These are phyloP conservation scores for Sylvia atricapilla DNA, from an alignment of 2,113 vertebrate genomes.

Conservation along the genomic window DNA sequence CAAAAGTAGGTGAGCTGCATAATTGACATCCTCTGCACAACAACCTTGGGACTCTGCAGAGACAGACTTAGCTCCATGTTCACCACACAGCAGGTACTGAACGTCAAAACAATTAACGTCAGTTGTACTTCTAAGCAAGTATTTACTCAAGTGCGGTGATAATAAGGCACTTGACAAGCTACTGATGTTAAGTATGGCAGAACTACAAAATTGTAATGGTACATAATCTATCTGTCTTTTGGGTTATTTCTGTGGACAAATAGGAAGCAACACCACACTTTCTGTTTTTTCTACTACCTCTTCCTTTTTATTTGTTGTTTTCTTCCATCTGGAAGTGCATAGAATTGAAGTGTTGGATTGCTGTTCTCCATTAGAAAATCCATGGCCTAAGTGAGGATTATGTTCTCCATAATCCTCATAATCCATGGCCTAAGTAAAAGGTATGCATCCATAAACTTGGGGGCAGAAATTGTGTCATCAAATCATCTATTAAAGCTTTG, in stretches of 20 bases:
- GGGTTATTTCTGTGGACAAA: background rate
- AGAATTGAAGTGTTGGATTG: background rate
- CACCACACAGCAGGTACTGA: background rate
- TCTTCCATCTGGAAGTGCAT: background rate
- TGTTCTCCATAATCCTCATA: no score
- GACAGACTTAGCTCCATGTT: background rate
- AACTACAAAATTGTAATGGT: background rate
- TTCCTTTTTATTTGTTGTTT: background rate
- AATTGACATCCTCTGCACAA: background rate
- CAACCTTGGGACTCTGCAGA: background rate
- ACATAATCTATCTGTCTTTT: background rate
- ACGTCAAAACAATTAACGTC: accelerated
- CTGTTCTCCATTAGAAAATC: background rate
- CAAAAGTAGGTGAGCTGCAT: background rate
- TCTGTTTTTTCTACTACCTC: background rate
- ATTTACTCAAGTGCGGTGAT: background rate
- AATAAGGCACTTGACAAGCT: background rate
- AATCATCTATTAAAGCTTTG: background rate
- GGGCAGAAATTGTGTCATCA: background rate
- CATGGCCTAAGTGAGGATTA: background rate
- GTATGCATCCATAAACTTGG: background rate
- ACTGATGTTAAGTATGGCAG: background rate
- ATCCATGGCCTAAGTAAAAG: background rate
- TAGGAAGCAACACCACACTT: background rate
- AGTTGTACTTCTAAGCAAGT: background rate